These are phyloP conservation scores for Salarias fasciatus DNA, from an alignment of 2,797 vertebrate genomes.

Conservation along the genomic window DNA sequence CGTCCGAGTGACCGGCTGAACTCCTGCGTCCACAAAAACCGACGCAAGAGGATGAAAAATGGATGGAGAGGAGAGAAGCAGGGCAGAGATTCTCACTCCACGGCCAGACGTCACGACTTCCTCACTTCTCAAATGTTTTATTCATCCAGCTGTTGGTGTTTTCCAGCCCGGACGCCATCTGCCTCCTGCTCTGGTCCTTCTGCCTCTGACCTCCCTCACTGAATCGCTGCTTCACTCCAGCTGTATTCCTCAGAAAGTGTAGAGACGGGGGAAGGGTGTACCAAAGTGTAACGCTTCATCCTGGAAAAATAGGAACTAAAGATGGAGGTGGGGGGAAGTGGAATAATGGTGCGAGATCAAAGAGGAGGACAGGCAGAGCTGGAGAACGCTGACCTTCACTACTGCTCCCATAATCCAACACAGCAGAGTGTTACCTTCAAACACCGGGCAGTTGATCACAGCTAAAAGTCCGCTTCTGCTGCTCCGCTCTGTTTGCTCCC, in stretches of 20 bases:
- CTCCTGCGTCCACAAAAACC: conserved; percentile 19
- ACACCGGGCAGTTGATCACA: conserved; percentile 37
- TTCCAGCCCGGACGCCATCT: conserved; percentile 50
- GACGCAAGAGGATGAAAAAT: neutral
- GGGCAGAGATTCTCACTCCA: conserved; percentile 44
- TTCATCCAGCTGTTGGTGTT: conserved; percentile 68
- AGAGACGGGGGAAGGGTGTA: conserved; percentile 19
- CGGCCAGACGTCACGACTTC: conserved; percentile 59
- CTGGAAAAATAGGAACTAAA: conserved; percentile 26
- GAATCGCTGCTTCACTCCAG: conserved; percentile 22
- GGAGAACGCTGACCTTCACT: conserved; percentile 34
- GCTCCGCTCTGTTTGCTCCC: conserved; percentile 14
- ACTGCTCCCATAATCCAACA: conserved; percentile 44
- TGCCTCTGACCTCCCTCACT: conserved; percentile 7
- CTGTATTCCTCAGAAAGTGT: conserved; percentile 20
- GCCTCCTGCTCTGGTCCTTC: conserved; percentile 31
- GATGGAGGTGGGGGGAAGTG: neutral
- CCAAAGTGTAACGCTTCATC: conserved; percentile 31
- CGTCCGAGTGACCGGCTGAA: conserved; percentile 36
- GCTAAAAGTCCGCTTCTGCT: conserved; percentile 9
- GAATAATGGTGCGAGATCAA: conserved; percentile 23
- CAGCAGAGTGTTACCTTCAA: conserved; percentile 26
- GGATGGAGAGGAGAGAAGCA: neutral
- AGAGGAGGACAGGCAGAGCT: conserved; percentile 15
- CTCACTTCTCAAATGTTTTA: conserved; percentile 69